Base-by-base conservation (phyloP, 2,797 vertebrate species). In the Esox lucius region DNA sequence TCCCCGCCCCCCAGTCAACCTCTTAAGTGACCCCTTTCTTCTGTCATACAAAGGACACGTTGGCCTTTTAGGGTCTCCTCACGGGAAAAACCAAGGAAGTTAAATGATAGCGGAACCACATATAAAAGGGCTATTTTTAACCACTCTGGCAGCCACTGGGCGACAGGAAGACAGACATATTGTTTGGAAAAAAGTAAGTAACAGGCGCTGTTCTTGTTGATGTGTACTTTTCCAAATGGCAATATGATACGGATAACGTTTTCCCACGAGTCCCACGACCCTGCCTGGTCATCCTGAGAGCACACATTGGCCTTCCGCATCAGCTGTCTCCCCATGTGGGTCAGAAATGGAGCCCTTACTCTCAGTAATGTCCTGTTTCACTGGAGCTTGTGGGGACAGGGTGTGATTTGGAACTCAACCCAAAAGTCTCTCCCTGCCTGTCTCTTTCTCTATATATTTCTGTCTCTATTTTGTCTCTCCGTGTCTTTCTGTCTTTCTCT, bases 31-130 rank as follows among this genome's bases (percentile, higher is more conserved):
- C 79, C 81, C 74, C 73, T 61, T 80, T 75, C 88, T 88, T 91
- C 92, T 90, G 90, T 91, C 85, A 88, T 77, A 78, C 77, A 76
- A 26, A 42, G 71, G 67, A 70, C 8, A 35, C n/a, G 78, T 77
- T 85, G 88, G 90, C 90, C 91, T 82, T 6, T 66, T 6, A 1
- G 74, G 78, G 82, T 88, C 73, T 78, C 84, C 85, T 88, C n/a
- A 48, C 77, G 79, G 68, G 75, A 72, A 73, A 11, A 8, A 71
- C 78, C 28, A 70, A 80, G 48, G 73, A 74, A 80, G 78, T 83
- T 35, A 77, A 89, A 84, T 77, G 80, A 80, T 74, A 75, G 17
- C 68, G 61, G 64, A 73, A 46, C 75, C 78, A 78, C 39, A 42
- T 6, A 61, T 6, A 61, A 80, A 81, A 78, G 33, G 9, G 5